Base-by-base conservation (phyloP, 2,797 vertebrate genomes). In the Erpetoichthys calabaricus region DNA sequence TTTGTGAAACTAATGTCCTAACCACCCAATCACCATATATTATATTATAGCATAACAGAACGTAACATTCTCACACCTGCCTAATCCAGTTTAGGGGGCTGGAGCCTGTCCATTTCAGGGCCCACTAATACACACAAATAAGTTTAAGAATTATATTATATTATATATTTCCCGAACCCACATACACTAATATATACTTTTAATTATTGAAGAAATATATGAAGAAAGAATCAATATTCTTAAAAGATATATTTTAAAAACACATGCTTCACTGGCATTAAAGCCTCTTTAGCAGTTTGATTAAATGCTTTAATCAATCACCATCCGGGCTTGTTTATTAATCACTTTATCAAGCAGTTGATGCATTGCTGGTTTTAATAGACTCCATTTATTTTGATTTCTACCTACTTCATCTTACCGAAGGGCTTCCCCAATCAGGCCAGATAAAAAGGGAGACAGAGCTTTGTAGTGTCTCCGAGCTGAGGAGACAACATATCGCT, bases 321-420 rank as follows among this genome's bases (percentile, higher is more conserved):
- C 89, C 82, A 91, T 94, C 91, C 87, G 69, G 77, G 84, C 73
- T 87, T 92, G 89, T 92, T 91, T 96, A 95, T 96, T 95, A 95
- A 97, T 98, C 95, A 97, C 91, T 96, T 92, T 91, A 97, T 96
- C 94, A 97, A 94, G 91, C 86, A 89, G 89, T 92, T 95, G 93
- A 98, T 95, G 91, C 93, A 96, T 96, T 96, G 89, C 91, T 86
- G 84, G 87, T 88, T 90, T 89, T 96, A 97, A 98, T 97, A 90
- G 93, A 94, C 88, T 91, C 92, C 94, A 97, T 98, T 95, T 95
- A 95, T 97, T 99, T 91, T 91, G 91, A 96, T 99, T 97, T 95
- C 89, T 91, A 84, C 87, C 85, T 88, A 91, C 90, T 91, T 90
- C 86, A 90, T 95, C 91, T 93, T 95, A 91, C 89, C 85, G 84